phyloP scores from a whole-genome alignment of 2,888 invertebrate species.

The Cosmopolites sordidus region DNA sequence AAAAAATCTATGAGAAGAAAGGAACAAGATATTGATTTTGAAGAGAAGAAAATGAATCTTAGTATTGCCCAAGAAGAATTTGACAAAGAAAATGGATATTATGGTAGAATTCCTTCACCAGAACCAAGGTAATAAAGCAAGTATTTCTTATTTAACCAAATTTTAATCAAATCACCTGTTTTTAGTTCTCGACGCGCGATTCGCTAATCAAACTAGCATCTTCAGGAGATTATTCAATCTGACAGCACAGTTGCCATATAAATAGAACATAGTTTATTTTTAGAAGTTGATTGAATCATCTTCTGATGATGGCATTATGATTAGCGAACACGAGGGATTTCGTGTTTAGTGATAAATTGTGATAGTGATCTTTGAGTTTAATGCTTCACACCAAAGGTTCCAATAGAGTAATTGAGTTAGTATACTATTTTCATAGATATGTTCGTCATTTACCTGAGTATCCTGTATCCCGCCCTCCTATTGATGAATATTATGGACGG shows the following conservation, averaged over 20 bases:
- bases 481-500: constrained; percentile 34
- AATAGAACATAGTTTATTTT: too few relatives aligned
- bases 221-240: too few relatives aligned
- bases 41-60: constrained; percentile 90
- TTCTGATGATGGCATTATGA: too few relatives aligned
- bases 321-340: too few relatives aligned
- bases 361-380: too few relatives aligned
- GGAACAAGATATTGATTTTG: constrained; percentile 92
- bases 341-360: too few relatives aligned
- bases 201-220: too few relatives aligned
- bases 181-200: too few relatives aligned
- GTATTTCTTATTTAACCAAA: too few relatives aligned
- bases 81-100: constrained; percentile 65
- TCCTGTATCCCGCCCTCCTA: constrained; percentile 32
- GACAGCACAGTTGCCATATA: too few relatives aligned
- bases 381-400: not conserved
- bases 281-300: too few relatives aligned
- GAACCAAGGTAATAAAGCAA: constrained; percentile 40
- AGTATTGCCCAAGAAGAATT: constrained; percentile 74
- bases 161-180: too few relatives aligned
- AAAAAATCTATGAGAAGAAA: constrained; percentile 89
- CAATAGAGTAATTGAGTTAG: constrained; percentile 4
- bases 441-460: constrained; percentile 43
- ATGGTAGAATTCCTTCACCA: constrained; percentile 45
- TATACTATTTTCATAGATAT: constrained; percentile 30